Evolutionary conservation across 2,888 invertebrate species (phyloP).

Genomic region (Mellilla xanthometata): DNA sequence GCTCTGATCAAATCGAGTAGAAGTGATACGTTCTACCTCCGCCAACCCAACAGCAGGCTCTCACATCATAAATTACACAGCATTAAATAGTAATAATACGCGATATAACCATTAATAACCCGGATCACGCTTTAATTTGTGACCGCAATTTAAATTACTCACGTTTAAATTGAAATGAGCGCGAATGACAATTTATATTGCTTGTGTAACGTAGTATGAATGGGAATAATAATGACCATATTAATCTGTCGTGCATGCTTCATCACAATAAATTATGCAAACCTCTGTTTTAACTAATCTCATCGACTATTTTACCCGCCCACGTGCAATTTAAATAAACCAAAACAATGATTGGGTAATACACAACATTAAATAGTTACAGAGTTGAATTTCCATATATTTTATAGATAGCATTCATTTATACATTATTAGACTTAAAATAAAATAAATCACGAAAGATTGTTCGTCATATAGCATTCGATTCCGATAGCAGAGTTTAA

Average conservation of each 20-base stretch:
- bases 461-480: too few relatives aligned
- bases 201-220: conserved; percentile 34
- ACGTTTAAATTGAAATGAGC: conserved; percentile 36
- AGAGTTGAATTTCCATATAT: too few relatives aligned
- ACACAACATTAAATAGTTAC: too few relatives aligned
- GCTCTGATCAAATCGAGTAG: conserved; percentile 66
- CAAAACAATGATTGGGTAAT: too few relatives aligned
- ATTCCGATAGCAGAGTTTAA: too few relatives aligned
- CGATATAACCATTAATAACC: conserved; percentile 27
- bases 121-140: conserved; percentile 35
- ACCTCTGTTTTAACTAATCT: conserved; percentile 3
- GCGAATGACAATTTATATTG: conserved; percentile 40
- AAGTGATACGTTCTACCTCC: conserved; percentile 56
- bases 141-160: conserved; percentile 39
- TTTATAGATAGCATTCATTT: too few relatives aligned
- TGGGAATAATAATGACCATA: conserved; percentile 34
- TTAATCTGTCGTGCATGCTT: conserved; percentile 31
- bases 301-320: too few relatives aligned
- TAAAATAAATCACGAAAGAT: too few relatives aligned
- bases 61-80: conserved; percentile 26
- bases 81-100: conserved; percentile 26
- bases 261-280: conserved; percentile 27
- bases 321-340: too few relatives aligned
- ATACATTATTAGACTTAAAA: too few relatives aligned
- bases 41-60: conserved; percentile 20